phyloP scores from a whole-genome alignment of 2,888 invertebrate genomes.

The Drosophila austrosaltans region DNA sequence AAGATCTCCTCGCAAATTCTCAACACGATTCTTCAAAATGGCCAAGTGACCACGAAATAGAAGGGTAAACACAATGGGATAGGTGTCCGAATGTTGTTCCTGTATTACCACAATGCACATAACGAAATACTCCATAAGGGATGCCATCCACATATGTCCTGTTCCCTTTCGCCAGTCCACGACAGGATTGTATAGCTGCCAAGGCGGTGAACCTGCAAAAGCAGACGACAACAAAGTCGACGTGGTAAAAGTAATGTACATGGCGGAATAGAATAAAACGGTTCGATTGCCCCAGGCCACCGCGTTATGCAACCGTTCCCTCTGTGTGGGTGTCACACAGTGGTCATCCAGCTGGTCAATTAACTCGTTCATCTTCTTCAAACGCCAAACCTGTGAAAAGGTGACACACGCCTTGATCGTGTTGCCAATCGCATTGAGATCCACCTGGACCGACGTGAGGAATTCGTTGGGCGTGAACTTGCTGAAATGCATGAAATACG shows the following conservation, averaged over 20 bases:
- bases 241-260: constrained; percentile 40
- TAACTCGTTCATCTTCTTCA: constrained; percentile 35
- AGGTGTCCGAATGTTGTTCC: constrained; percentile 31
- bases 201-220: constrained; percentile 41
- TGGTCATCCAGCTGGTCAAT: constrained; percentile 48
- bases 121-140: constrained; percentile 28
- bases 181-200: constrained; percentile 50
- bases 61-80: constrained; percentile 29
- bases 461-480: constrained; percentile 44
- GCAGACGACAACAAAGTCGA: constrained; percentile 27
- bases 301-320: constrained; percentile 31
- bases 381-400: constrained; percentile 37
- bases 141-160: constrained; percentile 35
- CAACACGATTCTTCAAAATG: constrained; percentile 31
- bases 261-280: constrained; percentile 31
- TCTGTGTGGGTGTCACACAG: constrained; percentile 38
- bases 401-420: constrained; percentile 37
- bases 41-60: constrained; percentile 38
- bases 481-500: constrained; percentile 40
- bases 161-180: constrained; percentile 42
- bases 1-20: constrained; percentile 24
- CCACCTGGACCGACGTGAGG: constrained; percentile 47
- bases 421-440: constrained; percentile 41
- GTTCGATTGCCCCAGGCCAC: constrained; percentile 46
- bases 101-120: constrained; percentile 22